Evolutionary conservation across 2,797 vertebrate species (phyloP).

Genomic region (Halcyon smyrnensis): DNA sequence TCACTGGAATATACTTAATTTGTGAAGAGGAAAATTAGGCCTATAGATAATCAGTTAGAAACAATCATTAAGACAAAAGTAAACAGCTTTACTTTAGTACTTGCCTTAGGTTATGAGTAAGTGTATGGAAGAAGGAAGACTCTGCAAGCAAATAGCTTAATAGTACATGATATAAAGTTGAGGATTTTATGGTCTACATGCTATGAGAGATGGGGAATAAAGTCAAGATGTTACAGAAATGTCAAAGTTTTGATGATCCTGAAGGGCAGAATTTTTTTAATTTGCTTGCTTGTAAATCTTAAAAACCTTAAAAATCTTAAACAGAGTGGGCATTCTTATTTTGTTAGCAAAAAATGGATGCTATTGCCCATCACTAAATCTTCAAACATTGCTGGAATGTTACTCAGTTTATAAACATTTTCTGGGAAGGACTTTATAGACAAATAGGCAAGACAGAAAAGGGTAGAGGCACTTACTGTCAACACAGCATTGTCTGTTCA

Average conservation of each 20-base stretch:
- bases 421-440: not conserved
- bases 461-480: not conserved
- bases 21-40: not conserved
- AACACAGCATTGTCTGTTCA: not conserved
- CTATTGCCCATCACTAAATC: not conserved
- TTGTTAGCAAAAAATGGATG: not conserved
- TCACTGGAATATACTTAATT: not conserved
- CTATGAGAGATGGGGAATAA: not conserved
- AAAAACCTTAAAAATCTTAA: not conserved
- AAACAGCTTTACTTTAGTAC: not conserved
- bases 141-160: not conserved
- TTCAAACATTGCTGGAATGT: not conserved
- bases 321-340: not conserved
- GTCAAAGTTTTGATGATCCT: not conserved
- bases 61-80: not conserved
- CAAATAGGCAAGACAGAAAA: not conserved
- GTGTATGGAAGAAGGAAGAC: not conserved
- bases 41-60: not conserved
- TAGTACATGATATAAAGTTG: not conserved
- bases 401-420: not conserved
- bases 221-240: not conserved
- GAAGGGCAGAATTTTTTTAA: not conserved
- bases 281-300: not conserved
- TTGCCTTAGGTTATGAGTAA: not conserved
- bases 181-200: not conserved